Base-by-base conservation (phyloP, 2,113 vertebrate species). In the Etheostoma spectabile region DNA sequence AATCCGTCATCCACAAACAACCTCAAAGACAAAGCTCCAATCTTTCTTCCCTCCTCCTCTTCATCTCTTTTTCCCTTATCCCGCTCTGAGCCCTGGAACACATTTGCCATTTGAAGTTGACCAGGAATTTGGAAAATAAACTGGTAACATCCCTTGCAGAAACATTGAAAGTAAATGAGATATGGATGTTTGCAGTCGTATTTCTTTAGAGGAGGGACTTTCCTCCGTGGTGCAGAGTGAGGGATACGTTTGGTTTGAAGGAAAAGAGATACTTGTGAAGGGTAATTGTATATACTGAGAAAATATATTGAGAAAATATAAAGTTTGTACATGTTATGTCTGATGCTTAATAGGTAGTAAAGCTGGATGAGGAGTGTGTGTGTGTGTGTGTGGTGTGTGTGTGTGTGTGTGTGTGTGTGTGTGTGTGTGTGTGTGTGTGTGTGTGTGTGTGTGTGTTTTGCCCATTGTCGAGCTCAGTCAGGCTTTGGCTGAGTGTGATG, bases 301-400 rank as follows among this genome's bases (percentile, higher is more conserved):
- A 81, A 73, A 63, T 75, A 42, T 30, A 30, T 30, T 30, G 4
- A 30, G 30, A 30, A 81, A 73, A 63, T 75, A 42, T 91, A 88
- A 89, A 69, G 91, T 86, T 83, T 74, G 82, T 81, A 84, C 88
- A 83, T 77, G 90, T 89, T 70, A 52, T n/a, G 75, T 74, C 77
- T 89, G 57, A 73, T 62, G 83, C 84, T 76, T 33, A 35, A 61
- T 27, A 53, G 81, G 84, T 81, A 71, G 88, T 84, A 70, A 69
- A 81, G n/a, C 65, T 69, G 75, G 33, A 16, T 83, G 73, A n/a
- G 22, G 49, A 30, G 76, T 67, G 14, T 60, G 53, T 27, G 70
- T 30, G 57, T 64, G 48, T 63, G 51, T 62, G 45, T 30, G 33
- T 77, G 77, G 51, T 45, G 22, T 35, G 52, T 67, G 74, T 71